A percentile compares a stretch with the other conserved stretches of the same genome.
phyloP scores from a whole-genome alignment of 2,797 vertebrate genomes.

The Toxotes lorentzi region DNA sequence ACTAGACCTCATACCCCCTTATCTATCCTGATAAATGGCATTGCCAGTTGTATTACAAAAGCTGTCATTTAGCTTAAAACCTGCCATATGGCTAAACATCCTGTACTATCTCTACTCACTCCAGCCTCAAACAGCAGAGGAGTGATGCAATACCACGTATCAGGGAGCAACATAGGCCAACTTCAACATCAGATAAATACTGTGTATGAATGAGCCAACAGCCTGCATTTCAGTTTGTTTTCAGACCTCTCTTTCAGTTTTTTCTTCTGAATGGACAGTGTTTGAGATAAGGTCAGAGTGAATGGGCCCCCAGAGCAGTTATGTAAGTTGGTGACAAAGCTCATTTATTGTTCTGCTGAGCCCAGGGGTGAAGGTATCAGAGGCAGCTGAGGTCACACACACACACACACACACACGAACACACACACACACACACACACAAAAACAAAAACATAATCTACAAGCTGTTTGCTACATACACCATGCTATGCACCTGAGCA shows the following conservation, averaged over 20 bases:
- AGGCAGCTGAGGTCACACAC: slow-evolving; percentile 50
- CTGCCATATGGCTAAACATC: neutral
- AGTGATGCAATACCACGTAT: slow-evolving; percentile 21
- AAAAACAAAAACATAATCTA: slow-evolving; percentile 15
- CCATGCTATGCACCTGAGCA: neutral
- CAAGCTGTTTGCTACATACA: slow-evolving; percentile 16
- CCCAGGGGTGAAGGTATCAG: slow-evolving; percentile 57
- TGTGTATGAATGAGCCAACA: slow-evolving; percentile 39
- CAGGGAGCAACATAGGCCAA: slow-evolving; percentile 9
- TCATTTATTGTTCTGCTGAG: slow-evolving; percentile 69
- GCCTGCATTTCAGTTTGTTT: slow-evolving; percentile 54
- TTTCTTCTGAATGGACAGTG: slow-evolving; percentile 54
- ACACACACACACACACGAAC: neutral
- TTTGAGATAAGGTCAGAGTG: slow-evolving; percentile 64
- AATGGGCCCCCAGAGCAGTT: slow-evolving; percentile 61
- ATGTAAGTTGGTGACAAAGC: slow-evolving; percentile 77
- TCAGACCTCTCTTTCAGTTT: slow-evolving; percentile 42
- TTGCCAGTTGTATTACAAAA: neutral
- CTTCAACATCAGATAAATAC: slow-evolving; percentile 39
- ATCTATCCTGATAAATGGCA: neutral
- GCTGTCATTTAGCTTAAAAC: slow-evolving; percentile 2
- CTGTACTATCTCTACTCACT: neutral
- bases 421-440: neutral
- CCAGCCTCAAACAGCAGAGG: neutral
- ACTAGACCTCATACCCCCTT: neutral